Percentiles rank a stretch among this genome's conserved stretches.
These are phyloP conservation scores for Mechanitis messenoides DNA, from an alignment of 2,888 invertebrate species.

Conservation along the genomic window DNA sequence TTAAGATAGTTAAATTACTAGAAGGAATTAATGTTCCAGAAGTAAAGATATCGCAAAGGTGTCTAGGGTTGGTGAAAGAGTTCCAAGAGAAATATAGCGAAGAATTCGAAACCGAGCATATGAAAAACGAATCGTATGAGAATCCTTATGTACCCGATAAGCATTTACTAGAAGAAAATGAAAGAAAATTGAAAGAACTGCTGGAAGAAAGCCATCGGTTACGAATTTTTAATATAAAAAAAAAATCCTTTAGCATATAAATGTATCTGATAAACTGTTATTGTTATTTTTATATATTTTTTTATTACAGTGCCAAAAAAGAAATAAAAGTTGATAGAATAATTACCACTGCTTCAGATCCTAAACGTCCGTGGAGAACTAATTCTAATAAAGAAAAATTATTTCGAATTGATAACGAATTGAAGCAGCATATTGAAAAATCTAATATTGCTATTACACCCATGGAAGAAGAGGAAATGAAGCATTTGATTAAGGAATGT, in stretches of 20 bases:
- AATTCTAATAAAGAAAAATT: slow-evolving; percentile 59
- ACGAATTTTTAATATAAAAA: neutral
- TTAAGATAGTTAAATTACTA: slow-evolving; percentile 56
- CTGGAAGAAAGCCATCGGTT: slow-evolving; percentile 48
- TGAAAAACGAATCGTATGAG: slow-evolving; percentile 35
- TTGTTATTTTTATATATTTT: neutral
- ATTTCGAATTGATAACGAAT: slow-evolving; percentile 54
- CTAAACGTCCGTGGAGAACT: slow-evolving; percentile 63
- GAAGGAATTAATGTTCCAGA: slow-evolving; percentile 58
- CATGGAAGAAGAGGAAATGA: slow-evolving; percentile 49
- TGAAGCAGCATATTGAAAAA: slow-evolving; percentile 56
- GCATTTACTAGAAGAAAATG: slow-evolving; percentile 51
- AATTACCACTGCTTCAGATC: slow-evolving; percentile 37
- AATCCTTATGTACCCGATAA: slow-evolving; percentile 59
- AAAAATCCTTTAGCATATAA: too few relatives aligned
- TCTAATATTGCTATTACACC: slow-evolving; percentile 45
- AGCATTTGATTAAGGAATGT: slow-evolving; percentile 50
- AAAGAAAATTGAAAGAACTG: slow-evolving; percentile 49
- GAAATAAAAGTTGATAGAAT: slow-evolving; percentile 23
- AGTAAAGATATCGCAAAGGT: slow-evolving; percentile 53
- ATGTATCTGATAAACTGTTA: neutral
- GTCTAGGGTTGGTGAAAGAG: slow-evolving; percentile 50
- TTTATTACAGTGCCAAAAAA: slow-evolving; percentile 42
- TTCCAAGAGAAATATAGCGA: slow-evolving; percentile 49
- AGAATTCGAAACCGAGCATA: slow-evolving; percentile 44